Conservation (phyloP, 2,888 invertebrate species). For the Rhodophaea formosa region DNA sequence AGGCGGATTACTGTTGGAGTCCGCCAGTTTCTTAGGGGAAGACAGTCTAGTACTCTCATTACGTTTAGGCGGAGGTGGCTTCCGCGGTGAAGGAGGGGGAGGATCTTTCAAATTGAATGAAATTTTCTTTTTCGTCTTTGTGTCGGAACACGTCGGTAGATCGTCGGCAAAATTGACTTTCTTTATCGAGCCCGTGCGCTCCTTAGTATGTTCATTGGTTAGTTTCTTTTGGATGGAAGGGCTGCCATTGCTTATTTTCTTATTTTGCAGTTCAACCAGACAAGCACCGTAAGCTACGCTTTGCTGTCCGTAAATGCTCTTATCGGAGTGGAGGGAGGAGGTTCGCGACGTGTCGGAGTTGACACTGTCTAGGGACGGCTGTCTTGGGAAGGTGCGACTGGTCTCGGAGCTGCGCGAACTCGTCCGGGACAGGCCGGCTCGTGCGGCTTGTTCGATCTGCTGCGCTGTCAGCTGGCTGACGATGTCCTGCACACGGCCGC, state of each 20-base stretch:
- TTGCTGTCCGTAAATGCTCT: conserved; percentile 59
- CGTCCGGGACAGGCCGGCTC: conserved; percentile 61
- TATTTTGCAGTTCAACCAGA: conserved; percentile 79
- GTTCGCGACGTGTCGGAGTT: conserved; percentile 74
- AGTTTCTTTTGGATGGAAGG: conserved; percentile 58
- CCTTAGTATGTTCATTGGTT: conserved; percentile 60
- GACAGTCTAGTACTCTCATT: conserved; percentile 87
- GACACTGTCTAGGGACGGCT: conserved; percentile 79
- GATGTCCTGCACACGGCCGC: conserved; percentile 67
- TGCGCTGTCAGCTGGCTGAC: conserved; percentile 65
- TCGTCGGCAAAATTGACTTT: conserved; percentile 85
- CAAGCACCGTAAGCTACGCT: conserved; percentile 74
- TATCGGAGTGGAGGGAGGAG: conserved; percentile 67
- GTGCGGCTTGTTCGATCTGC: conserved; percentile 58
- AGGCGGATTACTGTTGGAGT: conserved; percentile 87
- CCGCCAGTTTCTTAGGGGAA: conserved; percentile 88
- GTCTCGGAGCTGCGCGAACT: conserved; percentile 60
- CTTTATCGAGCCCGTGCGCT: conserved; percentile 71
- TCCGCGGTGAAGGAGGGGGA: conserved; percentile 82
- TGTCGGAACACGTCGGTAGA: conserved; percentile 64
- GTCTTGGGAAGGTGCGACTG: conserved; percentile 73
- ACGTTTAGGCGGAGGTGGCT: conserved; percentile 88
- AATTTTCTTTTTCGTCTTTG: conserved; percentile 82
- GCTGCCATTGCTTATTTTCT: conserved; percentile 68
- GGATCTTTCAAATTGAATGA: conserved; percentile 81